Evolutionary conservation across 2,113 vertebrate genomes (phyloP).

Genomic region (Rhinolophus ferrumequinum): DNA sequence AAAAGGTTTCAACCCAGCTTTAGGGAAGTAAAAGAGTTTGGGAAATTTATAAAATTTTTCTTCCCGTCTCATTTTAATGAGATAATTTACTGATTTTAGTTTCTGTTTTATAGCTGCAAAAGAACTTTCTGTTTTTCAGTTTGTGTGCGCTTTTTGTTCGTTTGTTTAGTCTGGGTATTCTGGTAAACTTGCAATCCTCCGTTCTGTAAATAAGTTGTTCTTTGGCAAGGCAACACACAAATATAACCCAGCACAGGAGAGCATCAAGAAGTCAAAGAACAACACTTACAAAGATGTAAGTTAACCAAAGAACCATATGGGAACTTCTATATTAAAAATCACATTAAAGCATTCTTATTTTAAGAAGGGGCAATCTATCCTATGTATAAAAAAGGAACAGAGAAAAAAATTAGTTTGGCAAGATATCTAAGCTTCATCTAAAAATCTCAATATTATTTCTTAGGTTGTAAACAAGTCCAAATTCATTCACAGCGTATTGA

Average conservation of each 20-base stretch:
- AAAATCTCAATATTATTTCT: background rate
- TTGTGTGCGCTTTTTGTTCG: background rate
- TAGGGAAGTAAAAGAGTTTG: conserved; percentile 45
- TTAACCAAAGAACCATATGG: background rate
- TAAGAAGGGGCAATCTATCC: background rate
- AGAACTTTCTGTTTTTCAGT: background rate
- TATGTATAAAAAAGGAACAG: background rate
- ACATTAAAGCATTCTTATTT: conserved; percentile 20
- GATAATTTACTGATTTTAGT: conserved; percentile 12
- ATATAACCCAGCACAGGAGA: background rate
- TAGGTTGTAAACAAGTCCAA: background rate
- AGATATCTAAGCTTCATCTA: background rate
- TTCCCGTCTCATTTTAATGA: background rate
- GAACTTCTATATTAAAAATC: background rate
- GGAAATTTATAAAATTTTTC: conserved; percentile 50
- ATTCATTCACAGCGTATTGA: background rate
- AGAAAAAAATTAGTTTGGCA: background rate
- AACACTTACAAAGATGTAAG: background rate
- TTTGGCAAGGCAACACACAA: background rate
- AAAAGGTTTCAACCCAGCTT: background rate
- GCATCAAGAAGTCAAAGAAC: background rate
- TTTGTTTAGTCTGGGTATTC: background rate
- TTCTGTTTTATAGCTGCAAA: conserved; percentile 35
- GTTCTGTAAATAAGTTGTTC: background rate
- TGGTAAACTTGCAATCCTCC: background rate